Base-by-base conservation (phyloP, 2,888 invertebrate genomes). In the Pseudeuparius sepicola region DNA sequence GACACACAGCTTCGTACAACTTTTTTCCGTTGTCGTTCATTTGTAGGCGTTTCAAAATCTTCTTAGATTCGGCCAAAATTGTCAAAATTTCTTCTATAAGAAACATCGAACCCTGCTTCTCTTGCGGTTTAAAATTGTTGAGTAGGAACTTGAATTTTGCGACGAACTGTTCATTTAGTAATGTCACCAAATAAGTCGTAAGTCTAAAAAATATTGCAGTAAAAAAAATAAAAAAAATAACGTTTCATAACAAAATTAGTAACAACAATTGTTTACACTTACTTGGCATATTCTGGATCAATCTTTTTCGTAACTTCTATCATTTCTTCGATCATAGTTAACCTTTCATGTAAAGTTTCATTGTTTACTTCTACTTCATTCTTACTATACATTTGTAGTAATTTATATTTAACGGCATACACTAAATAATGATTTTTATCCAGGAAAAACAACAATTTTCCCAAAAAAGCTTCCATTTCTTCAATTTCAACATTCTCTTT, bases 321-420 rank as follows among this genome's bases (percentile, higher is more conserved):
- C 4, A 82, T 60, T 34, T 76, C 72, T 36, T 67, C 65, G 42
- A 78, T 78, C 57, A 79, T 70, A 43, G 69, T 66, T 4, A 72
- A 60, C 57, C 86, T 81, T 40, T 69, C 71, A 4, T 68, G 66
- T 29, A 77, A 55, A 33, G 71, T 64, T 26, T 71, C 68, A 25
- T 67, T 71, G 46, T 70, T 67, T 49, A 67, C 64, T 31, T 74
- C 62, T 0, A 73, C 59, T 2, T 61, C 63, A 14, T 79, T 79
- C 50, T 72, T 75, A 12, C 78, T 78, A 52, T 80, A 80, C 42
- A 81, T 66, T 55, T 82, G 80, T 29, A 72, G 65, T 18, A 83
- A 59, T 3, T 76, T 75, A 52, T 79, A 71, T 53, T 82, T 81
- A 2, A 77, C 72, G 53, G 78, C 73, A 11, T 81, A 56, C 1